Percentiles rank a stretch among this genome's conserved stretches.
These are phyloP conservation scores for Drosophila azteca DNA, from an alignment of 1,140 invertebrate genomes.

Conservation along the genomic window DNA sequence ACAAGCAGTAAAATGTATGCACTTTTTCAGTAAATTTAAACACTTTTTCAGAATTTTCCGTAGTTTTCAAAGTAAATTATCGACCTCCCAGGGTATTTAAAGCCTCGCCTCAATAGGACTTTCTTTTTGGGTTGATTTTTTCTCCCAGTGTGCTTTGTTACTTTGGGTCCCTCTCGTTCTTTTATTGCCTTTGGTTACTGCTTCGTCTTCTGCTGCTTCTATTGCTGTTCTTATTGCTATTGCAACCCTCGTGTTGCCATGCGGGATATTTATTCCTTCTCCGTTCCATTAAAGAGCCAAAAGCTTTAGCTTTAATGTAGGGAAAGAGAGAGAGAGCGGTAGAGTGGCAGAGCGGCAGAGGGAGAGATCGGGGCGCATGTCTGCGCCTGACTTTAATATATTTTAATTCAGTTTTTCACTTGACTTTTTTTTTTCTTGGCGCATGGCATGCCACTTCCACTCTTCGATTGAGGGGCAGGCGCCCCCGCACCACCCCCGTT, in stretches of 20 bases:
- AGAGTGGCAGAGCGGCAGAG: no score
- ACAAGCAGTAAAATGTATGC: no score
- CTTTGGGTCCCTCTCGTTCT: constrained; percentile 20
- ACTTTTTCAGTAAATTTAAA: no score
- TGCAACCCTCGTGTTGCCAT: constrained; percentile 53
- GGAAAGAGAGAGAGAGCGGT: neutral
- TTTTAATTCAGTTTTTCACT: constrained; percentile 45
- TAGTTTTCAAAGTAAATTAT: no score
- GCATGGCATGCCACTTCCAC: neutral
- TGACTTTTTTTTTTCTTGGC: constrained; percentile 2
- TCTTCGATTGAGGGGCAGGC: neutral
- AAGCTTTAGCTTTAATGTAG: constrained; percentile 62
- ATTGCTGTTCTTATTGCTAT: constrained; percentile 37
- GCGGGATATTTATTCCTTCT: constrained; percentile 24
- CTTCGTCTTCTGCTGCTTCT: constrained; percentile 25
- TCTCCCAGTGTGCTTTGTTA: constrained; percentile 55
- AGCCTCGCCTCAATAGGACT: neutral
- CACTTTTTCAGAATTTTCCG: no score
- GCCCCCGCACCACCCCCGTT: no score
- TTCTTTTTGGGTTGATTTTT: constrained; percentile 9
- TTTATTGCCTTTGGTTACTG: constrained; percentile 12
- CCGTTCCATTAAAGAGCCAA: neutral
- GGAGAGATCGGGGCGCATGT: neutral
- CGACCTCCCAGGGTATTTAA: no score
- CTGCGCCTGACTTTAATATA: constrained; percentile 48